Base-by-base conservation (phyloP, 2,113 vertebrate species). In the Ailurus styani region DNA sequence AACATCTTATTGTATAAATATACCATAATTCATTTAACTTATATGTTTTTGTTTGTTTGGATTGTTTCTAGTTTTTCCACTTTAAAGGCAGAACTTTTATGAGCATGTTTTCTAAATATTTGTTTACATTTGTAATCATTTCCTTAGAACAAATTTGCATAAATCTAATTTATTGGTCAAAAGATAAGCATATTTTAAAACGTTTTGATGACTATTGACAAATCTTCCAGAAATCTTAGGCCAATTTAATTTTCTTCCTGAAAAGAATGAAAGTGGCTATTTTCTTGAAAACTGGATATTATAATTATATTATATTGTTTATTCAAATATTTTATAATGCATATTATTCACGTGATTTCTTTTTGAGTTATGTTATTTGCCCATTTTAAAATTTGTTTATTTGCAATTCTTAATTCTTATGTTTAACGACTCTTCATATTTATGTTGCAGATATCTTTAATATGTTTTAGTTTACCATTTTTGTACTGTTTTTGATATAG, bases 31-130 rank as follows among this genome's bases (percentile, higher is more conserved):
- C 34, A 90, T 79, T 88, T 77, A 15, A 79, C 14, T 27, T 87
- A 3, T 21, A 81, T 75, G 23, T 29, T 88, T 96, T 77, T 91
- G 57, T 47, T 13, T 15, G 50, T 79, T 83, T 82, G 89, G 50
- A 85, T 20, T 77, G 10, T 31, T 96, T 96, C 31, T 25, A 31
- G 6, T 64, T 42, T 97, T 91, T 89, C 29, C 37, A 64, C 31
- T 82, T 94, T 94, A 72, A 92, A 97, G 84, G 20, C 2, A 93
- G 14, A 87, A 87, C 27, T 81, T 79, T 86, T 37, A 66, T 87
- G 21, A 54, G 8, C 45, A 92, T n/a, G 8, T 23, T 79, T 23
- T 79, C 54, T 82, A 84, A 94, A 87, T 40, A 83, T 70, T 66
- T 95, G 29, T 20, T 90, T 79, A 94, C 47, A 47, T 84, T 90